phyloP scores from a whole-genome alignment of 2,797 vertebrate species.

The Kryptopterus vitreolus region DNA sequence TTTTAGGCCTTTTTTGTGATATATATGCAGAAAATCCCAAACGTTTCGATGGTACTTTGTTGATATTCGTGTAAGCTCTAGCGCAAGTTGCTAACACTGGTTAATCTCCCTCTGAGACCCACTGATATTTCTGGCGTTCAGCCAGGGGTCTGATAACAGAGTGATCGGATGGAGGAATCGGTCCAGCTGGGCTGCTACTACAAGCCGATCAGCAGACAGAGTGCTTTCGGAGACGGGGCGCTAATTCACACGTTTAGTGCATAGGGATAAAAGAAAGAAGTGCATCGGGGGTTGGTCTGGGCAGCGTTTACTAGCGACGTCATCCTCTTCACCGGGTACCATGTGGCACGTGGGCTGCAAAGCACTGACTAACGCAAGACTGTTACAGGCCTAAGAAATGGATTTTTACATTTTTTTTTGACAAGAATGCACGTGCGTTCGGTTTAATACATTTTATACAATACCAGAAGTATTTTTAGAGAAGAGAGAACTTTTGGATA shows the following conservation, averaged over 20 bases:
- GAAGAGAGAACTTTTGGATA: background rate
- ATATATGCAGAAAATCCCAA: background rate
- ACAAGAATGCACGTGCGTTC: background rate
- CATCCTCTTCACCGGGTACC: conserved; percentile 29
- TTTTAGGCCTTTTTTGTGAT: background rate
- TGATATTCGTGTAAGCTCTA: background rate
- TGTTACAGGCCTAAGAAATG: background rate
- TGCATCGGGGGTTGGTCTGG: conserved; percentile 24
- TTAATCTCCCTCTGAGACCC: conserved; percentile 46
- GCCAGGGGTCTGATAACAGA: conserved; percentile 53
- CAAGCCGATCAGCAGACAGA: conserved; percentile 20
- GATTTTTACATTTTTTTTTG: conserved; percentile 16
- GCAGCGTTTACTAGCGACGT: conserved; percentile 29
- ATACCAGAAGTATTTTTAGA: background rate
- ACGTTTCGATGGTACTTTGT: background rate
- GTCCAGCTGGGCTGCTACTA: conserved; percentile 56
- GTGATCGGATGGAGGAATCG: conserved; percentile 52
- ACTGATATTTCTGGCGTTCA: conserved; percentile 33
- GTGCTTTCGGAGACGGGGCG: conserved; percentile 25
- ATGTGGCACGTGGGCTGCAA: conserved; percentile 25
- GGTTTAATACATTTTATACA: background rate
- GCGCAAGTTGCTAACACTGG: background rate
- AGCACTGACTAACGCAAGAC: conserved; percentile 27
- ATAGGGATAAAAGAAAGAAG: conserved; percentile 35
- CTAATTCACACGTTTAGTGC: conserved; percentile 51